Conservation (phyloP, 2,888 invertebrate genomes). For the Galerucella nymphaeae region DNA sequence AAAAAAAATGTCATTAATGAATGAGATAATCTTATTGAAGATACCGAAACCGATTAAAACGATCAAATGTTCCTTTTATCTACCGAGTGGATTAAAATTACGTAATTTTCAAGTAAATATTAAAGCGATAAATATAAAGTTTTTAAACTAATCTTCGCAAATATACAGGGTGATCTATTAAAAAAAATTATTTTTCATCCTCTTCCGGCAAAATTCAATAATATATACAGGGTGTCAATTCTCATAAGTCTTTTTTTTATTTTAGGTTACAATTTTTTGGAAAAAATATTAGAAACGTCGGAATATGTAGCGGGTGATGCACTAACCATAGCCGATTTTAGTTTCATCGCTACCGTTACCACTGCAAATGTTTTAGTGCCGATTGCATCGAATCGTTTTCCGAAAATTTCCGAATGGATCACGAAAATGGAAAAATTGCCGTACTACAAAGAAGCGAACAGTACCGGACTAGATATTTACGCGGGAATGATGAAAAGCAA, state of each 20-base stretch:
- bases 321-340: constrained; percentile 52
- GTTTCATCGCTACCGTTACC: constrained; percentile 47
- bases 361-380: constrained; percentile 59
- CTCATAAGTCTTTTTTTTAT: neutral
- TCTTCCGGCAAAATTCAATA: too few relatives aligned
- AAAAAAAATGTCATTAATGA: too few relatives aligned
- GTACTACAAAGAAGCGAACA: constrained; percentile 50
- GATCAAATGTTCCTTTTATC: too few relatives aligned
- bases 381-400: constrained; percentile 60
- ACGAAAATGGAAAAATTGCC: constrained; percentile 50
- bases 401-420: constrained; percentile 54
- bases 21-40: too few relatives aligned
- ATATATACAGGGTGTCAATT: too few relatives aligned
- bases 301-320: constrained; percentile 50
- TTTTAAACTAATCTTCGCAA: too few relatives aligned
- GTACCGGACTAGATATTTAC: constrained; percentile 49
- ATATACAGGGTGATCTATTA: too few relatives aligned
- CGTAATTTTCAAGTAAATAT: too few relatives aligned
- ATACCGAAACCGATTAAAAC: too few relatives aligned
- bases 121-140: too few relatives aligned
- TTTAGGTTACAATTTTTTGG: constrained; percentile 61
- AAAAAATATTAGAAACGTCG: constrained; percentile 59
- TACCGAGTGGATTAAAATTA: too few relatives aligned
- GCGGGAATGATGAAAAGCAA: constrained; percentile 49
- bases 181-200: too few relatives aligned